Evolutionary conservation across 2,113 vertebrate genomes (phyloP).

Genomic region (Climacteris rufus): DNA sequence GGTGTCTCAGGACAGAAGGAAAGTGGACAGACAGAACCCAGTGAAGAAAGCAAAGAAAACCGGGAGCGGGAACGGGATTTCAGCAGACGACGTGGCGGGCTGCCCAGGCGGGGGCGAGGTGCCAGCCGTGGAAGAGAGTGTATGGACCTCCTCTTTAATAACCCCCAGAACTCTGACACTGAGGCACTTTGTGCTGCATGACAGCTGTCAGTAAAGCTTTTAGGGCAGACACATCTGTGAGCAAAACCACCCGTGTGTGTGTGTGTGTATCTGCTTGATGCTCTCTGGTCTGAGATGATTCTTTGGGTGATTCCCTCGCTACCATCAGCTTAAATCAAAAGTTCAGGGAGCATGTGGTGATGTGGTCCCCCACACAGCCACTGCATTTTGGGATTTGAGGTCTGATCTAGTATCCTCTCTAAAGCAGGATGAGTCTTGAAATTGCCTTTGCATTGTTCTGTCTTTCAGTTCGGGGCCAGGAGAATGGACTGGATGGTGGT

Average conservation of each 20-base stretch:
- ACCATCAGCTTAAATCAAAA: neutral
- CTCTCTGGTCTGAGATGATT: neutral
- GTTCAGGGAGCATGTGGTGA: rapidly evolving
- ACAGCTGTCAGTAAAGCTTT: neutral
- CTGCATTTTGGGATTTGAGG: neutral
- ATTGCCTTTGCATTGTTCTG: neutral
- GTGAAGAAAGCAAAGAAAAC: constrained; percentile 92
- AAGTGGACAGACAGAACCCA: constrained; percentile 81
- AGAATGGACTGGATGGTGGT: constrained; percentile 89
- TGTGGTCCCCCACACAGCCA: rapidly evolving
- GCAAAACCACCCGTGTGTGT: neutral
- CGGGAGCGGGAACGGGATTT: constrained; percentile 89
- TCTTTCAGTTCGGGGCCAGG: constrained; percentile 89
- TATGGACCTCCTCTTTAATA: constrained; percentile 64
- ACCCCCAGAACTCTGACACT: neutral
- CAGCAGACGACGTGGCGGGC: constrained; percentile 86
- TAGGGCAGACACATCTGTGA: neutral
- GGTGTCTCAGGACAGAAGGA: constrained; percentile 94
- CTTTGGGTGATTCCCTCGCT: neutral
- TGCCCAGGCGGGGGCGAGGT: constrained; percentile 84
- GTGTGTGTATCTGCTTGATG: neutral
- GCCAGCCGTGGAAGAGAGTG: constrained; percentile 93
- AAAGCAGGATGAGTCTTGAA: neutral
- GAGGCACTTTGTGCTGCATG: neutral
- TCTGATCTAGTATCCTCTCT: neutral